Conservation (phyloP, 1,140 invertebrate genomes). For the Lordiphosa collinella region DNA sequence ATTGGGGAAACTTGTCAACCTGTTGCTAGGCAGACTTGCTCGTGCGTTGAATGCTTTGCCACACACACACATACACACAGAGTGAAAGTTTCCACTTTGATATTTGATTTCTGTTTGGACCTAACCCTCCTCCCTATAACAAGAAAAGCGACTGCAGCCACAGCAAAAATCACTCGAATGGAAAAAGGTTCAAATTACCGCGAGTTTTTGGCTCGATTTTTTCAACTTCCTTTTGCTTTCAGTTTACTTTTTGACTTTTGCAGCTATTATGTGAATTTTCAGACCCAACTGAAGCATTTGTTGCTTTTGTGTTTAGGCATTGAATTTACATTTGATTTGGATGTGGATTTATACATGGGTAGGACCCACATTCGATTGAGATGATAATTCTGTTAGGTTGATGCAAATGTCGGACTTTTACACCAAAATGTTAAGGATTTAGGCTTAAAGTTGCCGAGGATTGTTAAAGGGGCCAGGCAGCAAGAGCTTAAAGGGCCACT, state of each 20-base stretch:
- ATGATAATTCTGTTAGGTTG: too few relatives aligned
- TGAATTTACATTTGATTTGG: neutral
- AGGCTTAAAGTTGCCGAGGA: too few relatives aligned
- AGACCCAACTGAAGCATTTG: slow-evolving; percentile 6
- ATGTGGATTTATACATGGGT: too few relatives aligned
- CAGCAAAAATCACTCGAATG: slow-evolving; percentile 59
- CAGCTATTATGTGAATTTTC: slow-evolving; percentile 31
- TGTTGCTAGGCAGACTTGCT: slow-evolving; percentile 70
- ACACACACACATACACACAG: slow-evolving; percentile 7
- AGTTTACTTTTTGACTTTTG: slow-evolving; percentile 63
- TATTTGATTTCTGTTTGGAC: slow-evolving; percentile 65
- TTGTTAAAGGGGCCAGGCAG: too few relatives aligned
- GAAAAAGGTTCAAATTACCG: slow-evolving; percentile 77
- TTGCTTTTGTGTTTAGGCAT: slow-evolving; percentile 1
- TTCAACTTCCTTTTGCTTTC: slow-evolving; percentile 8
- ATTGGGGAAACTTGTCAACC: slow-evolving; percentile 49
- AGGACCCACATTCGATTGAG: too few relatives aligned
- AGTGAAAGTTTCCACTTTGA: slow-evolving; percentile 61
- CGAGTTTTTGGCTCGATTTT: slow-evolving; percentile 37
- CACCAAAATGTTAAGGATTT: too few relatives aligned
- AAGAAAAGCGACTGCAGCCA: slow-evolving; percentile 9
- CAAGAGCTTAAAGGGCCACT: too few relatives aligned
- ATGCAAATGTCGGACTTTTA: too few relatives aligned
- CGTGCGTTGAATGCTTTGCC: slow-evolving; percentile 30
- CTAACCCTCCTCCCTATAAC: slow-evolving; percentile 5